These are phyloP conservation scores for Serilophus lunatus DNA, from an alignment of 2,113 vertebrate genomes.

Conservation along the genomic window DNA sequence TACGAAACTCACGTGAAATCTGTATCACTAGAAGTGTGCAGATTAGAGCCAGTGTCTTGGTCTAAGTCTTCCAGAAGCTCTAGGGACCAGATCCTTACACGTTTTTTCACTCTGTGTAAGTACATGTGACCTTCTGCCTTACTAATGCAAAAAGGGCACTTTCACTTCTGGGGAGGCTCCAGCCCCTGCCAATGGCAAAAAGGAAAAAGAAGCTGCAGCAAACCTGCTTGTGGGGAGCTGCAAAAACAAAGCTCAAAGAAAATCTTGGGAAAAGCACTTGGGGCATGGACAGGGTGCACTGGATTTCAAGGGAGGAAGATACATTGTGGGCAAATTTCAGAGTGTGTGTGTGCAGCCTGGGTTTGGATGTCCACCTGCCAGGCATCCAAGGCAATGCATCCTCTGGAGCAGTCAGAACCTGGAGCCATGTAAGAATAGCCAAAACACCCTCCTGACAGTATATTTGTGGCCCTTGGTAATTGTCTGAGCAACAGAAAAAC, in stretches of 20 bases:
- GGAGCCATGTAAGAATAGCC: not conserved
- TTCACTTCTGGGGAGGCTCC: not conserved
- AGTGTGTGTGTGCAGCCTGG: rapidly evolving
- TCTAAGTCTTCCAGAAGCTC: not conserved
- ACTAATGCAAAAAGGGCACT: not conserved
- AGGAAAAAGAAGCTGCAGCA: not conserved
- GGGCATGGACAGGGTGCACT: rapidly evolving
- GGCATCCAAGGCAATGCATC: rapidly evolving
- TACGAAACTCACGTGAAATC: not conserved
- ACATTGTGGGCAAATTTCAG: not conserved
- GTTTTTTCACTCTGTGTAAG: rapidly evolving
- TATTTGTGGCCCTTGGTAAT: not conserved
- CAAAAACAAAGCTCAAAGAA: not conserved
- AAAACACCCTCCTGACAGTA: not conserved
- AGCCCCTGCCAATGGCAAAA: not conserved
- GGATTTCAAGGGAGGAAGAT: not conserved
- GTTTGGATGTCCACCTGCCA: not conserved
- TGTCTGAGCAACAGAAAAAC: not conserved
- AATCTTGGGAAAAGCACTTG: not conserved
- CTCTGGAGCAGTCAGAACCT: not conserved
- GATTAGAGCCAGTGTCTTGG: not conserved
- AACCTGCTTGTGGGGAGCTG: not conserved
- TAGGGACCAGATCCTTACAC: no score
- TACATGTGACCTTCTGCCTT: no score
- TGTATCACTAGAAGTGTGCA: rapidly evolving